A percentile compares a stretch with the other conserved stretches of the same genome.
These are phyloP conservation scores for Apteryx owenii DNA, from an alignment of 2,113 vertebrate genomes.

Conservation along the genomic window DNA sequence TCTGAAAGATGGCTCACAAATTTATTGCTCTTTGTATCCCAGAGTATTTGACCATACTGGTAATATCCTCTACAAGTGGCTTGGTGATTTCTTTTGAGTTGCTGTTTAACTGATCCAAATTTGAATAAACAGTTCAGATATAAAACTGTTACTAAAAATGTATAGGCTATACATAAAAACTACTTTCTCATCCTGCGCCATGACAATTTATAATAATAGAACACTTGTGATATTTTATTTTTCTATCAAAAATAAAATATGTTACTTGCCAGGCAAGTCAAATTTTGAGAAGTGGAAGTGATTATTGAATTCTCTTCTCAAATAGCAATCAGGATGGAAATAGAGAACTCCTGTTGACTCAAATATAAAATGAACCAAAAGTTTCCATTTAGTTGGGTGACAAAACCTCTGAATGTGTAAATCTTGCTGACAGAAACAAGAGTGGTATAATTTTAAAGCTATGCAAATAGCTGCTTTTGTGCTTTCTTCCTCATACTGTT, in stretches of 20 bases:
- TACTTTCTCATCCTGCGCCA: neutral
- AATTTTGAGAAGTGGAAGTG: neutral
- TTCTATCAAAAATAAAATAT: neutral
- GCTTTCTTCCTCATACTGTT: neutral
- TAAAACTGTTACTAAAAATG: neutral
- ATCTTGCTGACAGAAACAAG: neutral
- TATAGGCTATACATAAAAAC: neutral
- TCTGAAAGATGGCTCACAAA: neutral
- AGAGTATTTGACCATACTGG: neutral
- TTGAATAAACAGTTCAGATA: neutral
- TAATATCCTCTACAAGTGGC: neutral
- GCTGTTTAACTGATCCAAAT: neutral
- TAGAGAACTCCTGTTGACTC: neutral
- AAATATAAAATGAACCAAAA: neutral
- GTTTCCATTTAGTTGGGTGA: neutral
- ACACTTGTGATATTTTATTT: neutral
- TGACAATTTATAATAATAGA: neutral
- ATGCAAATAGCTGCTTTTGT: conserved; percentile 10
- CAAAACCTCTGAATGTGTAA: neutral
- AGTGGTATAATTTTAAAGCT: neutral
- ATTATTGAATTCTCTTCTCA: neutral
- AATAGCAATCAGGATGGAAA: conserved; percentile 12
- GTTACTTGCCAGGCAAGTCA: neutral
- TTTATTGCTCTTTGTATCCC: neutral
- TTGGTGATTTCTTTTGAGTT: neutral